Percentiles rank a stretch among this genome's conserved stretches.
These are phyloP conservation scores for Agrenia bidenticulata DNA, from an alignment of 2,888 invertebrate genomes.

Conservation along the genomic window DNA sequence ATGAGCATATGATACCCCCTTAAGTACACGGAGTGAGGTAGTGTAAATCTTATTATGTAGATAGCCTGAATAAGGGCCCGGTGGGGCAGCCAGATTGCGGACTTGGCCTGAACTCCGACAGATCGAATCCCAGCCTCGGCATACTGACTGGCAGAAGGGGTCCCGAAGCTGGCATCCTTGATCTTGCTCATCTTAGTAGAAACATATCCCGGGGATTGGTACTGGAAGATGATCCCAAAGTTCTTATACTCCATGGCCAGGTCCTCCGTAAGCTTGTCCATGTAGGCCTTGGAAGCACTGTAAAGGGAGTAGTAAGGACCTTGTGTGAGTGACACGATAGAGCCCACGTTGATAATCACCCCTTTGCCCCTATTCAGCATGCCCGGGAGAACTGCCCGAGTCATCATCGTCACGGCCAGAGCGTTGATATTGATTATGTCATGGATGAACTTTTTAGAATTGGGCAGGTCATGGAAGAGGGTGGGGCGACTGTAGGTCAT, in stretches of 20 bases:
- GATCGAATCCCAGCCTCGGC: slow-evolving; percentile 70
- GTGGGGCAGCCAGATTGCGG: slow-evolving; percentile 76
- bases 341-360: slow-evolving; percentile 59
- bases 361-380: slow-evolving; percentile 59
- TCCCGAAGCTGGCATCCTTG: slow-evolving; percentile 68
- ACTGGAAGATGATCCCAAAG: slow-evolving; percentile 73
- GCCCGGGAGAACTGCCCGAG: slow-evolving; percentile 58
- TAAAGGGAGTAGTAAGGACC: slow-evolving; percentile 60
- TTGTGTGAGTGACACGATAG: slow-evolving; percentile 58
- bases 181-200: slow-evolving; percentile 83
- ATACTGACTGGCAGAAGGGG: slow-evolving; percentile 70
- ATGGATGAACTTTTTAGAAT: slow-evolving; percentile 56
- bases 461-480: slow-evolving; percentile 57
- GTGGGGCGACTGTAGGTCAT: slow-evolving; percentile 59
- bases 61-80: too few relatives aligned
- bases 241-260: slow-evolving; percentile 71
- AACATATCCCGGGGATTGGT: slow-evolving; percentile 80
- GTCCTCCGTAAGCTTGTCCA: slow-evolving; percentile 62
- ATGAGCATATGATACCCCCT: too few relatives aligned
- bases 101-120: slow-evolving; percentile 67
- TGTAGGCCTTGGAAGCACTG: slow-evolving; percentile 58
- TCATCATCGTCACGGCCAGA: slow-evolving; percentile 60
- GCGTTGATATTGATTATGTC: slow-evolving; percentile 58
- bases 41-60: too few relatives aligned
- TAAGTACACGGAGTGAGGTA: too few relatives aligned